Base-by-base conservation (phyloP, 2,113 vertebrate species). In the Polyodon spathula region DNA sequence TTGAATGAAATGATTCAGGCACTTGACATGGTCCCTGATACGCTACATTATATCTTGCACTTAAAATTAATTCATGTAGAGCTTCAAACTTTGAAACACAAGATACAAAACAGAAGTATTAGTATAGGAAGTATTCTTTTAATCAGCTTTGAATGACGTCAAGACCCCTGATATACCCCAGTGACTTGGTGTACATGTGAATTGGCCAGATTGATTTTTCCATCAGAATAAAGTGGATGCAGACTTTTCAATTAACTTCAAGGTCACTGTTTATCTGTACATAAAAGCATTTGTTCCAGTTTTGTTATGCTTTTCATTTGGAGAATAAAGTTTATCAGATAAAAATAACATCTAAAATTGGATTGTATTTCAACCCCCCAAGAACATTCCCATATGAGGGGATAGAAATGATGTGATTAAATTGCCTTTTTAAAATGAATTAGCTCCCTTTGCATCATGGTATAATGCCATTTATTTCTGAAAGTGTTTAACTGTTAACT, bases 201-300 rank as follows among this genome's bases (percentile, higher is more conserved):
- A 58, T 58, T 58, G 57, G 14, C 40, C 57, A 58, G 57, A 58
- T 58, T 58, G 56, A 58, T 58, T 58, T 57, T 58, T 58, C 57
- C 40, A 58, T 58, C 57, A 58, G 40, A 16, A 58, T 43, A n/a
- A 58, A 58, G 41, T 57, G 39, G 56, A 40, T 41, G 56, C 56
- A 14, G 56, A 57, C n/a, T 58, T 58, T 58, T 58, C 57, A 58
- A 58, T 58, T 58, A 58, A 58, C 57, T 58, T 58, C 40, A 58
- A 58, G 57, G 57, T 44, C 40, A 15, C 57, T 58, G 12, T 58
- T 41, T 8, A 17, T n/a, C 16, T 58, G 41, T 15, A 44, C 42
- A 44, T 58, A 58, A 58, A 58, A 58, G n/a, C 40, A 58, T n/a
- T 42, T 43, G 57, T 58, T 58, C 57, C 57, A 43, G 57, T 58